These are phyloP conservation scores for Raja brachyura DNA, from an alignment of 2,113 vertebrate species.

Conservation along the genomic window DNA sequence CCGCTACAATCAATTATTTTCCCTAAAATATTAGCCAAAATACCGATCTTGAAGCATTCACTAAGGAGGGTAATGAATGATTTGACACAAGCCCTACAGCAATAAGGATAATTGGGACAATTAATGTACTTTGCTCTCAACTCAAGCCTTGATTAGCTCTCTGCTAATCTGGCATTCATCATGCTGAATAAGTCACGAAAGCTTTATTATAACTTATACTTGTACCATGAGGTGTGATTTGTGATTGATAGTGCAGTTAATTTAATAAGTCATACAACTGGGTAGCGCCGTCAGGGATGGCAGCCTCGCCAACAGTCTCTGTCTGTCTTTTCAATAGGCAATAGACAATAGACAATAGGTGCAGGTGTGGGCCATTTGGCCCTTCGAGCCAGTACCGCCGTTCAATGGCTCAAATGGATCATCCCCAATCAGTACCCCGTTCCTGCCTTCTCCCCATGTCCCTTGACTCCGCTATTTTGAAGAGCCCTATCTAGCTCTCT, in stretches of 20 bases:
- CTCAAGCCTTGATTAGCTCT: constrained; percentile 15
- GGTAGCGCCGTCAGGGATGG: too few species aligned
- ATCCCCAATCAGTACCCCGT: too few species aligned
- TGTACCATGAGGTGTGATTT: background rate
- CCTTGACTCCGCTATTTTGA: too few species aligned
- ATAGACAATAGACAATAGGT: too few species aligned
- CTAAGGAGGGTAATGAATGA: constrained; percentile 7
- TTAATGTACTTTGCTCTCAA: background rate
- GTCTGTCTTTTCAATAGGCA: too few species aligned
- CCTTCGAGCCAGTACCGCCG: too few species aligned
- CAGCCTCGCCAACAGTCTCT: too few species aligned
- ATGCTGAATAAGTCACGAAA: background rate
- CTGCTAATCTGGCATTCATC: constrained; percentile 8
- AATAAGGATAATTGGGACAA: background rate
- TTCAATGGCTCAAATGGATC: too few species aligned
- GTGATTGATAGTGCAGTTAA: background rate
- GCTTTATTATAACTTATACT: background rate
- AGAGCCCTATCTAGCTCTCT: too few species aligned
- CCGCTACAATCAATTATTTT: background rate
- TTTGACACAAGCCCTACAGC: too few species aligned
- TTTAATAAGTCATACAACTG: background rate
- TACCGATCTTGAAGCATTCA: background rate
- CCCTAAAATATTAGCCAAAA: background rate
- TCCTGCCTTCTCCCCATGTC: too few species aligned
- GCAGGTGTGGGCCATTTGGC: too few species aligned